A percentile compares a stretch with the other conserved stretches of the same genome.
Evolutionary conservation across 1,140 invertebrate species (phyloP).

Genomic region (Drosophila dunni): DNA sequence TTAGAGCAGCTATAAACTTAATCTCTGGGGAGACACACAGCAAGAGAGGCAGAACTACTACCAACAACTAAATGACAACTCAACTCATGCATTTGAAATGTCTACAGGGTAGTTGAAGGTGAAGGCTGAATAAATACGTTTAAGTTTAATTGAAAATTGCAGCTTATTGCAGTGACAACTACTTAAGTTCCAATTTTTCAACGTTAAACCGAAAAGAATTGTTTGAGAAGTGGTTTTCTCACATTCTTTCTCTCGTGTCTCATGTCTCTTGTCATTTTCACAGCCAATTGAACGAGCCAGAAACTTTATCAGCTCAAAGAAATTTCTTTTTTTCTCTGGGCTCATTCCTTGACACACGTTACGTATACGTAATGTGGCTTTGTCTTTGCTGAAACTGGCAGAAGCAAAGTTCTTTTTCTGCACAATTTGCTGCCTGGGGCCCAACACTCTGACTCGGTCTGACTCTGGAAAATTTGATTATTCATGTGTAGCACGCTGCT

Average conservation of each 20-base stretch:
- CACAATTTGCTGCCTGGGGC: constrained; percentile 30
- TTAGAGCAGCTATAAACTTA: no score
- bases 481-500: constrained; percentile 39
- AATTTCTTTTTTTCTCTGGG: not conserved
- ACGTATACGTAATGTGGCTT: constrained; percentile 46
- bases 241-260: not conserved
- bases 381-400: constrained; percentile 22
- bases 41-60: not conserved
- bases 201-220: constrained; percentile 5
- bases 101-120: constrained; percentile 7
- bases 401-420: constrained; percentile 15
- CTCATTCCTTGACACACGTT: constrained; percentile 24
- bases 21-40: not conserved
- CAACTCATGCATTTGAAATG: not conserved
- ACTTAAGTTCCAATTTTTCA: constrained; percentile 25
- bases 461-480: constrained; percentile 52
- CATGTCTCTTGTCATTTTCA: constrained; percentile 36
- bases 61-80: not conserved
- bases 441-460: constrained; percentile 5
- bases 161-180: constrained; percentile 52
- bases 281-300: constrained; percentile 55
- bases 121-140: not conserved
- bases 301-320: constrained; percentile 43
- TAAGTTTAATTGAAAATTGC: constrained; percentile 44
- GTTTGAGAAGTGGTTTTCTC: not conserved